Evolutionary conservation across 2,797 vertebrate species (phyloP).

Genomic region (Coilia nasus): DNA sequence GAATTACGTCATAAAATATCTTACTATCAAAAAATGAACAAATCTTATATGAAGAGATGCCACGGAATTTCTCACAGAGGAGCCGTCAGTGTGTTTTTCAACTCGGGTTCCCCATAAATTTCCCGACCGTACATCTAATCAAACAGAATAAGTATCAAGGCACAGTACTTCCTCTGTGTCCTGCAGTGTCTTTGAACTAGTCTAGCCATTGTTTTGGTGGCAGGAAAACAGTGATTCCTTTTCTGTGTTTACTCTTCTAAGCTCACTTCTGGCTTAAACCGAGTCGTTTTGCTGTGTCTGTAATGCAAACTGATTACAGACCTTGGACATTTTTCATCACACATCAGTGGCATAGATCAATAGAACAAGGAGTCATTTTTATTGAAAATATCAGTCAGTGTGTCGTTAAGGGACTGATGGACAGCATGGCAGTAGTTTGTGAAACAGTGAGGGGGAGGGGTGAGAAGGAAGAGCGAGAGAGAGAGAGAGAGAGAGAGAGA

Average conservation of each 20-base stretch:
- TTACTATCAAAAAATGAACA: not conserved
- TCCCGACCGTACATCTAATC: not conserved
- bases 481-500: too few relatives aligned
- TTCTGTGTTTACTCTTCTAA: not conserved
- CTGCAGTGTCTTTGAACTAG: not conserved
- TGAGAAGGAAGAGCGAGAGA: too few relatives aligned
- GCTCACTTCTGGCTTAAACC: not conserved
- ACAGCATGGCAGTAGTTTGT: not conserved
- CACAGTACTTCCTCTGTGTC: not conserved
- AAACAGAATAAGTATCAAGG: not conserved
- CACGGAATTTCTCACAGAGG: not conserved
- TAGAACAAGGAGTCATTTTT: slow-evolving; percentile 4
- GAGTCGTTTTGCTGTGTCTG: not conserved
- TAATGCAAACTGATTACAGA: not conserved
- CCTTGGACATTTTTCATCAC: not conserved
- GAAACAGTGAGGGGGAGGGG: not conserved
- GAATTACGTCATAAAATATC: not conserved
- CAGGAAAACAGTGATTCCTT: not conserved
- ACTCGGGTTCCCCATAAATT: not conserved
- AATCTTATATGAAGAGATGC: not conserved
- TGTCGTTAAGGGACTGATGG: not conserved
- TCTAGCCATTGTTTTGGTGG: not conserved
- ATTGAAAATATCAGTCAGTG: not conserved
- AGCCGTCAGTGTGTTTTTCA: not conserved
- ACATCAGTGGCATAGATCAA: not conserved